These are phyloP conservation scores for Stegastes partitus DNA, from an alignment of 2,113 vertebrate species.

Conservation along the genomic window DNA sequence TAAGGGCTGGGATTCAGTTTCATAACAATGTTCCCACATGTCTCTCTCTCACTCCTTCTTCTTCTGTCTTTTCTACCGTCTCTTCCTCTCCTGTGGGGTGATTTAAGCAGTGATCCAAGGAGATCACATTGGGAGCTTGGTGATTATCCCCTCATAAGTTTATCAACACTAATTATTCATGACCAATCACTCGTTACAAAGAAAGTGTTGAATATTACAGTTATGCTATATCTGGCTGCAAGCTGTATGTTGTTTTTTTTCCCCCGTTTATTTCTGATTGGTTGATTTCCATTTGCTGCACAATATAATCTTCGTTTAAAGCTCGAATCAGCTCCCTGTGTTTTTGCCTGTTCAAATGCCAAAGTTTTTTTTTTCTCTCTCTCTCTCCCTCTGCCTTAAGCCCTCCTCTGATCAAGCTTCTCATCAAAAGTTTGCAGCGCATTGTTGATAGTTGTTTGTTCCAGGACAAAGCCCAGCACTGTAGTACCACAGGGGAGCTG, in stretches of 20 bases:
- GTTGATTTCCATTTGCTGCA: not conserved
- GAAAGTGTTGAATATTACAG: constrained; percentile 27
- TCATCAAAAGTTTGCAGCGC: constrained; percentile 34
- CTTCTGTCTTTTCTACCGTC: constrained; percentile 5
- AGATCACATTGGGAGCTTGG: constrained; percentile 56
- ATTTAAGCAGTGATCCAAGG: constrained; percentile 69
- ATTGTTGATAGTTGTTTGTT: constrained; percentile 58
- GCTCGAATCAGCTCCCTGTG: too few species aligned
- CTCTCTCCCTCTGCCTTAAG: too few species aligned
- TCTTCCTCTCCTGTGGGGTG: constrained; percentile 63
- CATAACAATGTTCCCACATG: constrained; percentile 53
- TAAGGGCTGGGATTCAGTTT: constrained; percentile 71
- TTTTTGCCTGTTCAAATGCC: too few species aligned
- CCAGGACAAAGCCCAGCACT: constrained; percentile 58
- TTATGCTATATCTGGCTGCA: not conserved
- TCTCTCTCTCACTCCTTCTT: not conserved
- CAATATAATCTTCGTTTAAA: not conserved
- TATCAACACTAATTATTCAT: constrained; percentile 66
- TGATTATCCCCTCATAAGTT: constrained; percentile 65
- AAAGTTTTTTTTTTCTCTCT: too few species aligned
- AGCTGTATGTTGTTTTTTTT: not conserved
- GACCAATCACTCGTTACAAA: constrained; percentile 58
- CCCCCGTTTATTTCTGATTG: not conserved
- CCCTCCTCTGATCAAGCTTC: not conserved
- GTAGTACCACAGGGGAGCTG: constrained; percentile 43